phyloP scores from a whole-genome alignment of 2,113 vertebrate genomes.

The Rhizomys pruinosus region DNA sequence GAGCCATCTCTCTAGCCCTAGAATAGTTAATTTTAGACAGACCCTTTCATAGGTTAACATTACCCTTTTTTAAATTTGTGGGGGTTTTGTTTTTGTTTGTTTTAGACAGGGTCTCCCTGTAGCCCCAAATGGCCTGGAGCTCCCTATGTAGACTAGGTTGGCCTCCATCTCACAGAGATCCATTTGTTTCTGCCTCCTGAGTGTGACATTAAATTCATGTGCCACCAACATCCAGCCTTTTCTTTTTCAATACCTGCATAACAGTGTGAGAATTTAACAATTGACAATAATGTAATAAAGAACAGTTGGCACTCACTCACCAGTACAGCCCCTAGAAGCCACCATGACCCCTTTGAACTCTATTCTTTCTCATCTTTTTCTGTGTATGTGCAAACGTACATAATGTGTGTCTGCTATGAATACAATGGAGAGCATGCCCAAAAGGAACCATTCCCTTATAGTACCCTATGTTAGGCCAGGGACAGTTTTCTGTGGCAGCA shows the following conservation, averaged over 20 bases:
- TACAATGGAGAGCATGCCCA: background rate
- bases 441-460: background rate
- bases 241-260: background rate
- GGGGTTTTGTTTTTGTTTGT: too few species aligned
- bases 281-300: background rate
- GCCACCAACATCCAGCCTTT: too few species aligned
- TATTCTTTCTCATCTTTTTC: background rate
- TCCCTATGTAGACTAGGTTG: too few species aligned
- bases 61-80: background rate
- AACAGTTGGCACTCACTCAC: background rate
- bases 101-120: too few species aligned
- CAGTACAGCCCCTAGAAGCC: background rate
- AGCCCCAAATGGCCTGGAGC: too few species aligned
- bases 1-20: background rate
- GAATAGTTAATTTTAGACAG: background rate
- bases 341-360: background rate
- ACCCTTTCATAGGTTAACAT: background rate
- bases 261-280: background rate
- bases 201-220: too few species aligned
- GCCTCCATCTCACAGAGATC: too few species aligned
- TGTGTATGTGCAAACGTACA: background rate
- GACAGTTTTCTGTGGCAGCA: background rate
- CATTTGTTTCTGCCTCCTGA: too few species aligned
- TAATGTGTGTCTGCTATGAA: fast-evolving
- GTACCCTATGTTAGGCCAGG: fast-evolving